Base-by-base conservation (phyloP, 2,888 invertebrate genomes). In the Nemapogon koenigi region DNA sequence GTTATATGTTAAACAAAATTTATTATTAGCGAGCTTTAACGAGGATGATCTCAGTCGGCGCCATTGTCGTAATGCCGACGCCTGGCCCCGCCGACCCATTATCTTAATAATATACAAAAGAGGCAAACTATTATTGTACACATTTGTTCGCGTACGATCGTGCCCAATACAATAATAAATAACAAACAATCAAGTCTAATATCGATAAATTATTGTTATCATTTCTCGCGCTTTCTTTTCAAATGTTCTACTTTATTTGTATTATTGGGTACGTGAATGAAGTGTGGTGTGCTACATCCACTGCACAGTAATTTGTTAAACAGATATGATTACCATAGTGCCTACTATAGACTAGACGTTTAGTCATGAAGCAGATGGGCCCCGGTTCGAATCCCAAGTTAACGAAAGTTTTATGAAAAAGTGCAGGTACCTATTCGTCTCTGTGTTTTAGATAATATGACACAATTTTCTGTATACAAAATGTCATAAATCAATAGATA, bases 1-100 rank as follows among this genome's bases (percentile, higher is more conserved):
- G 37, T 37, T 27, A 42, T 42, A 46, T 46, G 49, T 51, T 57
- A 52, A 55, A 58, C 54, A 57, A 59, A 50, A 55, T 51, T 47
- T 46, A 46, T 55, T 53, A 60, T 57, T 59, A 59, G 59, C 52
- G 43, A 39, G 46, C 50, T 52, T 48, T 41, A 52, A 53, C 47
- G 51, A 47, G 40, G 39, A 47, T 43, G 43, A 49, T 51, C 52
- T 51, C 35, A 41, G 33, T n/a, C 35, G 22, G 43, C 39, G 40
- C 40, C 41, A 38, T 19, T 35, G 40, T 29, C 33, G 37, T 16
- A 31, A 22, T 37, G 40, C 32, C 33, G 37, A 25, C 37, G 28
- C 37, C 28, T 28, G 26, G 40, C 37, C 26, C 38, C 35, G 29
- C 30, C 38, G 16, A 19, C n/a, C 37, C 38, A 38, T 35, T 38